Percentiles rank a stretch among this genome's conserved stretches.
Conservation (phyloP, 2,888 invertebrate genomes). For the Ophion slaviceki region DNA sequence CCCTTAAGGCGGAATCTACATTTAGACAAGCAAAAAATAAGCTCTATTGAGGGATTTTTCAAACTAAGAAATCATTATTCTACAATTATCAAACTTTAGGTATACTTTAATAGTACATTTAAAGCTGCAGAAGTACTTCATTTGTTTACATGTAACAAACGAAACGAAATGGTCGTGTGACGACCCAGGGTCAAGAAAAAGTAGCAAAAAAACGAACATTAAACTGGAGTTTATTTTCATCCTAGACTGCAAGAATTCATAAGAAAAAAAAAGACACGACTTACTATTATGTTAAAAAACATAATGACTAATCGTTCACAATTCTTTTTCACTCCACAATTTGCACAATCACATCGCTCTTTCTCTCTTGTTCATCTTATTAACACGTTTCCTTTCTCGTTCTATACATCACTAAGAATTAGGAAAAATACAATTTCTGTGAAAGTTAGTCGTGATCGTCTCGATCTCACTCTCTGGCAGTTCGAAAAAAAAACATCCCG, state of each 20-base stretch:
- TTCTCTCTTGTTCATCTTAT: slow-evolving; percentile 31
- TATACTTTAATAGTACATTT: no score
- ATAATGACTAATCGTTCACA: slow-evolving; percentile 61
- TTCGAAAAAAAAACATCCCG: slow-evolving; percentile 3
- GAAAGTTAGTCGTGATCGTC: slow-evolving; percentile 22
- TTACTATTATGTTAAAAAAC: slow-evolving; percentile 59
- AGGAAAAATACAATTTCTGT: slow-evolving; percentile 65
- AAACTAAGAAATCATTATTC: no score
- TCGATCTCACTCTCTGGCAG: slow-evolving; percentile 3
- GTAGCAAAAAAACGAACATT: slow-evolving; percentile 37
- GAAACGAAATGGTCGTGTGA: not conserved
- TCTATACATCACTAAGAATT: slow-evolving; percentile 53
- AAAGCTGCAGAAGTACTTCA: no score
- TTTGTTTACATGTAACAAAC: not conserved
- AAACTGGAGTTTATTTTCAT: slow-evolving; percentile 59
- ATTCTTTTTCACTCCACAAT: slow-evolving; percentile 35
- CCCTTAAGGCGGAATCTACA: no score
- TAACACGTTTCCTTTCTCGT: slow-evolving; percentile 31
- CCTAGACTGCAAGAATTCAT: slow-evolving; percentile 47
- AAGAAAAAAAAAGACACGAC: slow-evolving; percentile 57
- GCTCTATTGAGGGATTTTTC: no score
- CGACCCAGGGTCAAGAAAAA: not conserved
- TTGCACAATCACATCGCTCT: slow-evolving; percentile 32
- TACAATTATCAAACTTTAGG: no score
- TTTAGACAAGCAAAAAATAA: no score